Conservation (phyloP, 2,797 vertebrate genomes). For the Hypotaenidia okinawae region DNA sequence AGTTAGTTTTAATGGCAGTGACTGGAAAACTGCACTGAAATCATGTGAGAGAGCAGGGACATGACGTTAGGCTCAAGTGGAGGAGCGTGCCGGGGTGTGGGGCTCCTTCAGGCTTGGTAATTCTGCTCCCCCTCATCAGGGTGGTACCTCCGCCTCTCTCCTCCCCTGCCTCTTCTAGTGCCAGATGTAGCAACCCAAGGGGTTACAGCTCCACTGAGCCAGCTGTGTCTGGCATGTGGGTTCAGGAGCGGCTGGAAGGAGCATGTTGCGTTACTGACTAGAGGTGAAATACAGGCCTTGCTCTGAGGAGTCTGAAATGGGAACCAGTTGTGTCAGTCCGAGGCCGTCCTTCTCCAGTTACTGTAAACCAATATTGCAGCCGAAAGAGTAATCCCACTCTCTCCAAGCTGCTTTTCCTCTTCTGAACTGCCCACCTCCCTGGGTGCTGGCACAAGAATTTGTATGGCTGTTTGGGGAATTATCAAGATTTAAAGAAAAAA, state of each 20-base stretch:
- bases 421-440: neutral
- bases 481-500: neutral
- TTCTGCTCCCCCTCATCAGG: neutral
- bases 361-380: conserved; percentile 8
- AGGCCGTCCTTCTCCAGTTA: conserved; percentile 56
- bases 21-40: neutral
- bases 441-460: neutral
- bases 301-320: conserved; percentile 25
- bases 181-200: neutral
- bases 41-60: neutral
- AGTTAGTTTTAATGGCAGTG: accelerated
- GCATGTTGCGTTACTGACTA: neutral
- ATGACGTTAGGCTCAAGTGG: neutral
- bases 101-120: neutral
- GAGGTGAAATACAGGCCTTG: conserved; percentile 45
- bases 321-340: conserved; percentile 48
- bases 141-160: neutral
- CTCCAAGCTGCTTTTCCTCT: neutral
- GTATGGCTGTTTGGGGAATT: neutral
- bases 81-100: accelerated
- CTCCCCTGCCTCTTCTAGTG: neutral
- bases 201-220: neutral
- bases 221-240: neutral
- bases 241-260: neutral
- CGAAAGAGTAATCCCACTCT: neutral